Conservation (phyloP, 2,888 invertebrate species). For the Timema cristinae region DNA sequence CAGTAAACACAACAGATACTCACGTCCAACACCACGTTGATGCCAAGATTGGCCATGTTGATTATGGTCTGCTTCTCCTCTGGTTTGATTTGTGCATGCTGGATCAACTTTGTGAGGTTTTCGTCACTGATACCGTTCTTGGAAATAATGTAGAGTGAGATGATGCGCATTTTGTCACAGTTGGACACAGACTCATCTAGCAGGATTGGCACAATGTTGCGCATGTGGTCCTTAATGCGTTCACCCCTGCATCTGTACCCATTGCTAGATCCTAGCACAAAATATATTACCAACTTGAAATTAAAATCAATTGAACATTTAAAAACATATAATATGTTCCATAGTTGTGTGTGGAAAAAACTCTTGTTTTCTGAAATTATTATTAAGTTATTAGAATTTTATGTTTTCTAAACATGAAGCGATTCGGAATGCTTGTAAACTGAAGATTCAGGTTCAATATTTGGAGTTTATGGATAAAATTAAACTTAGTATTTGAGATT, state of each 20-base stretch:
- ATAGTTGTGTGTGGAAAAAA: too few relatives aligned
- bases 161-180: constrained; percentile 92
- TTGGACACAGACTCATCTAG: constrained; percentile 75
- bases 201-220: constrained; percentile 95
- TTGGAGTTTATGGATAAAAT: too few relatives aligned
- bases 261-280: constrained; percentile 84
- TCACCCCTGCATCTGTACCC: constrained; percentile 98
- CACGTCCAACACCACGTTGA: constrained; percentile 95
- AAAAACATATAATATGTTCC: too few relatives aligned
- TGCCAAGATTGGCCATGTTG: constrained; percentile 87
- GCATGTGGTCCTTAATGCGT: constrained; percentile 98
- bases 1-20: constrained; percentile 42
- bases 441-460: too few relatives aligned
- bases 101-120: constrained; percentile 94
- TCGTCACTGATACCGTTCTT: constrained; percentile 99
- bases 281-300: background rate
- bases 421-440: too few relatives aligned
- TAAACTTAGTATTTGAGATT: too few relatives aligned
- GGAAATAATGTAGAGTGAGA: constrained; percentile 94
- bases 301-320: too few relatives aligned
- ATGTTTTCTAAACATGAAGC: too few relatives aligned
- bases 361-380: too few relatives aligned
- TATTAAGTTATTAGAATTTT: too few relatives aligned
- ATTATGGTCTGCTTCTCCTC: constrained; percentile 94
- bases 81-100: constrained; percentile 94